Base-by-base conservation (phyloP, 2,113 vertebrate genomes). In the Anguilla japonica region DNA sequence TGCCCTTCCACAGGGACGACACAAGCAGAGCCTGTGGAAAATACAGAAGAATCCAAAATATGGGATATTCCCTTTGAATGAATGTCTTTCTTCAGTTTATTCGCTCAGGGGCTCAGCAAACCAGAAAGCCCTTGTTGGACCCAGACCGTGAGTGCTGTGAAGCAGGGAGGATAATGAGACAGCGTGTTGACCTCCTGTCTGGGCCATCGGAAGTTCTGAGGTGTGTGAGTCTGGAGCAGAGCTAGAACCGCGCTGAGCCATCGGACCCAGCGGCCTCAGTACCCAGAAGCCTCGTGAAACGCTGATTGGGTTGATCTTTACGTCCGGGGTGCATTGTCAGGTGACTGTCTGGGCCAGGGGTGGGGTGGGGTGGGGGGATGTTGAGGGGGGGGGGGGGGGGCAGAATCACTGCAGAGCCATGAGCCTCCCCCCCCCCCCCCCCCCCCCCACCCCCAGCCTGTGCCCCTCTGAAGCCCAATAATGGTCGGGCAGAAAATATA, bases 191-290 rank as follows among this genome's bases (percentile, higher is more conserved):
- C 71, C 9, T 85, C 53, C 67, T n/a, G 34, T 84, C 86, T 85
- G 83, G 85, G 85, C 60, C 88, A 93, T 93, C 91, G 60, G 91
- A 93, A 87, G 63, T 81, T 90, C 81, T 91, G 90, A 92, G 91
- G 88, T 90, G 85, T 90, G 87, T 89, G 78, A 29, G 82, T 87
- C 79, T 89, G 88, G 82, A 88, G 85, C 20, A 29, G 56, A 87
- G 87, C 83, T 83, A 90, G 84, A 82, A 87, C 75, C 20, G 43
- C 5, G 87, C 34, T 34, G 34, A 46, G 43, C 43, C 43, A 46
- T 8, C 43, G 8, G 43, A 46, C 43, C 8, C 8, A 46, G 1
- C 1, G 8, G 43, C 43, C 43, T 46, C 43, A 46, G 43, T 46
- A 6, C 4, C 43, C 43, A 46, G 43, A 8, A 46, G 43, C 43